These are phyloP conservation scores for Gastrophryne carolinensis DNA, from an alignment of 2,797 vertebrate genomes.

Conservation along the genomic window DNA sequence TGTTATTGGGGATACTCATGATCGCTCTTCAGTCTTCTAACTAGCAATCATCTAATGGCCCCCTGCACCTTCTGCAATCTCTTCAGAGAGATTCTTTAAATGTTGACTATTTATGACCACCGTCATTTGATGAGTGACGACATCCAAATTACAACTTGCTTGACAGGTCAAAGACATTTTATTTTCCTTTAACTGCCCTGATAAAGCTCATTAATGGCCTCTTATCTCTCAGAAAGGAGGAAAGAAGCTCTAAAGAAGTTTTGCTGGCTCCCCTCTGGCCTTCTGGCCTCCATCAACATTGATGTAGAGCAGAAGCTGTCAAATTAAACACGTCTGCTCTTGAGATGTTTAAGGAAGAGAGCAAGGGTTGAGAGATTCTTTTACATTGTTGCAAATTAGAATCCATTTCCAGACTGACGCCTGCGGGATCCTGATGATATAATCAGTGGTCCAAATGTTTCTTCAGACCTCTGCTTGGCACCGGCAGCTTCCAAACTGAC, in stretches of 20 bases:
- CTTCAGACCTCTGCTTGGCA: background rate
- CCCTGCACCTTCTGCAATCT: no score
- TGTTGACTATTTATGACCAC: no score
- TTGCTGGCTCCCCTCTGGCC: background rate
- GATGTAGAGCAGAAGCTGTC: slow-evolving; percentile 30
- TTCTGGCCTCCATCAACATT: slow-evolving; percentile 28
- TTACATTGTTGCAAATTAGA: slow-evolving; percentile 76
- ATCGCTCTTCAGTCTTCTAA: no score
- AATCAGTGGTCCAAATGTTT: background rate
- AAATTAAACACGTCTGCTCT: slow-evolving; percentile 15
- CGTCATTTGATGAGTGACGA: no score
- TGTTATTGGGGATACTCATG: no score
- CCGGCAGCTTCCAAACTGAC: no score
- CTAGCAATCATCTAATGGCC: no score
- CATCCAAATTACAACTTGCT: no score
- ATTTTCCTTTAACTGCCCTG: background rate
- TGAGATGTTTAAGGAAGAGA: background rate
- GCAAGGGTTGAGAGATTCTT: slow-evolving; percentile 51
- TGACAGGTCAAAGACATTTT: no score
- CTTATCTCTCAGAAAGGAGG: background rate
- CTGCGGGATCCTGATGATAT: background rate
- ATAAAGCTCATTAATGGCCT: background rate
- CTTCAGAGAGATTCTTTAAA: no score
- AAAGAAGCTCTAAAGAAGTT: background rate
- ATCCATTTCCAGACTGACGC: slow-evolving; percentile 61